Conservation (phyloP, 2,888 invertebrate genomes). For the Drosophila prostipennis region DNA sequence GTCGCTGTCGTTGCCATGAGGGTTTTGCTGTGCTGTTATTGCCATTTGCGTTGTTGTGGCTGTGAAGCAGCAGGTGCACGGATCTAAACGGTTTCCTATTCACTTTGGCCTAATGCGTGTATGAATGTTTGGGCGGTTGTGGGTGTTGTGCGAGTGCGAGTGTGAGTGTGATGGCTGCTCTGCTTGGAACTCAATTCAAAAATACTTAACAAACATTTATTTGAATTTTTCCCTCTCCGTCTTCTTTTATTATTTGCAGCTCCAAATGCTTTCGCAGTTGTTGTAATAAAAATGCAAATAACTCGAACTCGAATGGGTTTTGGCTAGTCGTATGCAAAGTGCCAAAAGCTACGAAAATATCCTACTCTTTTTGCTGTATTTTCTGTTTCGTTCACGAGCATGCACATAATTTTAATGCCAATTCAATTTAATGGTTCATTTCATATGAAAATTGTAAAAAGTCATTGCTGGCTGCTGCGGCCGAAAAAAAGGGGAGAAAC, state of each 20-base stretch:
- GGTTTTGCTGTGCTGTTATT: slow-evolving; percentile 19
- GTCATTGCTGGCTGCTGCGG: slow-evolving; percentile 70
- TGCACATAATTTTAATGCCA: slow-evolving; percentile 78
- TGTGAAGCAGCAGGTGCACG: slow-evolving; percentile 70
- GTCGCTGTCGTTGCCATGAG: slow-evolving; percentile 22
- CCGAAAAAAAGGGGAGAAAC: slow-evolving; percentile 50
- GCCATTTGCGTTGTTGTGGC: slow-evolving; percentile 15
- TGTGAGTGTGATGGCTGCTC: too few relatives aligned
- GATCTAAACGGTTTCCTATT: slow-evolving; percentile 59
- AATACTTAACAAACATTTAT: slow-evolving; percentile 79
- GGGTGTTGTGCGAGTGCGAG: too few relatives aligned
- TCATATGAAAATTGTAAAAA: slow-evolving; percentile 80
- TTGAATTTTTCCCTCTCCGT: slow-evolving; percentile 59
- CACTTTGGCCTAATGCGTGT: slow-evolving; percentile 51
- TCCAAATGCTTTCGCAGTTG: slow-evolving; percentile 59
- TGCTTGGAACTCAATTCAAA: slow-evolving; percentile 73
- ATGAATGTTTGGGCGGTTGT: slow-evolving; percentile 25
- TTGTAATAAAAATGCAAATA: slow-evolving; percentile 79
- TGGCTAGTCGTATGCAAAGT: slow-evolving; percentile 66
- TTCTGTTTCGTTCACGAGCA: slow-evolving; percentile 38
- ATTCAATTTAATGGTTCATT: slow-evolving; percentile 80
- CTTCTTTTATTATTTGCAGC: slow-evolving; percentile 34
- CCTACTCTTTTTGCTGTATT: slow-evolving; percentile 20
- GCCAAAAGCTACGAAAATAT: slow-evolving; percentile 66
- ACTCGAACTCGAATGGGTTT: slow-evolving; percentile 68